phyloP scores from a whole-genome alignment of 1,140 invertebrate species.

The Vollenhovia emeryi region DNA sequence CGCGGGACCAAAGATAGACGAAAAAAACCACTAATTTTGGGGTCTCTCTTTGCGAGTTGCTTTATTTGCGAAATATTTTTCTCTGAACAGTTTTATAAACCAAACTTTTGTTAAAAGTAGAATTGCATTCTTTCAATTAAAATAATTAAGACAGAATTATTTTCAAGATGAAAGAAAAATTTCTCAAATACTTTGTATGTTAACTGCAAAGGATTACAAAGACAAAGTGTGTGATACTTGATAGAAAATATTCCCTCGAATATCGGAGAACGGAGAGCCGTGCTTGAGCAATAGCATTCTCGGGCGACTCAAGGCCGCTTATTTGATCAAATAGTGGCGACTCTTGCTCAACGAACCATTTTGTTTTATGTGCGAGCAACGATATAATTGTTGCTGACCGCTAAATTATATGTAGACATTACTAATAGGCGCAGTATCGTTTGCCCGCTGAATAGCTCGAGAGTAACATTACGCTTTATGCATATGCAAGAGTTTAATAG shows the following conservation, averaged over 20 bases:
- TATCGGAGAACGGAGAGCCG: not conserved
- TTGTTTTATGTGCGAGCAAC: conserved; percentile 1
- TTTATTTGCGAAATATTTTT: not conserved
- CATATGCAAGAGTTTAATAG: conserved; percentile 3
- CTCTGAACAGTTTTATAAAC: not conserved
- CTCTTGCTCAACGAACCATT: conserved; percentile 32
- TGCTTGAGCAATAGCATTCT: not conserved
- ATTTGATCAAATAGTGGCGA: conserved; percentile 18
- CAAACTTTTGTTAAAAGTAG: not conserved
- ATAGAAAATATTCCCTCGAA: not conserved
- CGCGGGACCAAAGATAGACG: too few species aligned
- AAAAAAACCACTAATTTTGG: too few species aligned
- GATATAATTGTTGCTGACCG: conserved; percentile 23
- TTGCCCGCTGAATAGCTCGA: conserved; percentile 10
- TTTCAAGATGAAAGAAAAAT: not conserved
- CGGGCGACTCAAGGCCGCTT: not conserved
- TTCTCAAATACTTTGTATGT: not conserved
- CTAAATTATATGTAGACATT: conserved; percentile 21
- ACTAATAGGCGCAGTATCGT: not conserved
- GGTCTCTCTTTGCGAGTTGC: not conserved
- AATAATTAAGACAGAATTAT: not conserved
- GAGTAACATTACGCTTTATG: conserved; percentile 33
- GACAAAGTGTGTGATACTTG: not conserved
- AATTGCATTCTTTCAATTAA: not conserved
- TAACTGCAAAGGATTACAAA: not conserved